phyloP scores from a whole-genome alignment of 53 echinoderm and acorn worm genomes.

The Temnopleurus reevesii region DNA sequence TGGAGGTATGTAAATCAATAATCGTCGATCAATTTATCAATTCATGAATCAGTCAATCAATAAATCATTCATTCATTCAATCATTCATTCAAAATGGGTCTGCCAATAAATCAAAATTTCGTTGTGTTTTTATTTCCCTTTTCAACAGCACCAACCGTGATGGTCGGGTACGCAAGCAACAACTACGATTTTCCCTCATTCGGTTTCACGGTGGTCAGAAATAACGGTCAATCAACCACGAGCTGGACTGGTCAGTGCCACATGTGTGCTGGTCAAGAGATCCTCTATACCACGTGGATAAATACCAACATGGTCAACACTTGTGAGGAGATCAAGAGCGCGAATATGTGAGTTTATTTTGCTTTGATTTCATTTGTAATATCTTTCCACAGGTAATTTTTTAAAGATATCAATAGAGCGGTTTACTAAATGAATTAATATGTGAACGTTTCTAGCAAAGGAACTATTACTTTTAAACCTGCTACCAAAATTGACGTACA shows the following conservation, averaged over 20 bases:
- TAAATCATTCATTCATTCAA: too few species aligned
- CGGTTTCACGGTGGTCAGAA: slow-evolving; percentile 85
- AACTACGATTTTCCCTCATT: slow-evolving; percentile 78
- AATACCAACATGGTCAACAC: slow-evolving; percentile 72
- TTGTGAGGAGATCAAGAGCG: slow-evolving; percentile 65
- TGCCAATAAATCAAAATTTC: too few species aligned
- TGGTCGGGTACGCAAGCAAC: slow-evolving; percentile 83
- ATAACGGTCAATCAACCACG: slow-evolving; percentile 77
- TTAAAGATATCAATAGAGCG: not conserved
- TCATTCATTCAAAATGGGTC: too few species aligned
- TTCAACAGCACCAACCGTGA: slow-evolving; percentile 71
- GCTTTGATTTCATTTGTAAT: too few species aligned
- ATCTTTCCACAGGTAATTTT: not conserved
- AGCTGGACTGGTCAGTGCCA: slow-evolving; percentile 99
- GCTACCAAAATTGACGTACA: too few species aligned
- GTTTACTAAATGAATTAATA: too few species aligned
- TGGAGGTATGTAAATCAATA: slow-evolving; percentile 14
- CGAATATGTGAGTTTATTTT: slow-evolving; percentile 70
- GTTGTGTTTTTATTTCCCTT: not conserved
- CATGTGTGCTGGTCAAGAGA: slow-evolving; percentile 80
- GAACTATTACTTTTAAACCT: too few species aligned
- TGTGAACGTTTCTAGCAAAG: not conserved
- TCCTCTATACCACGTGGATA: slow-evolving; percentile 89
- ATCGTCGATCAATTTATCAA: too few species aligned
- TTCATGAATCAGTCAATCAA: too few species aligned